phyloP scores from a whole-genome alignment of 2,888 invertebrate genomes.

The Marasmarcha lunaedactyla region DNA sequence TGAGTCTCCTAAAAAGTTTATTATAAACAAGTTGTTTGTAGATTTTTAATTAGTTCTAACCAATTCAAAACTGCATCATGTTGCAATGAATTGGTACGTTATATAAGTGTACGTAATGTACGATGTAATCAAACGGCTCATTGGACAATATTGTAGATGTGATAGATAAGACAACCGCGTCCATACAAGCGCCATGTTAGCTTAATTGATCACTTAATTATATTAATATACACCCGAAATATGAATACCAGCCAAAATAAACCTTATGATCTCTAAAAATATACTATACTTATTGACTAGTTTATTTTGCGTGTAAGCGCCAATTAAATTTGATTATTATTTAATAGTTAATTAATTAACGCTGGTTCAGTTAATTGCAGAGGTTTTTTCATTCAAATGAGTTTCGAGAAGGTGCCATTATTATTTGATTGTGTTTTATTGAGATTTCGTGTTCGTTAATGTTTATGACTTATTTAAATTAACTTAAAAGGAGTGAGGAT shows the following conservation, averaged over 20 bases:
- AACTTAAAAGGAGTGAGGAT: conserved; percentile 37
- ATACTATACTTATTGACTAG: conserved; percentile 30
- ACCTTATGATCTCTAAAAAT: too few relatives aligned
- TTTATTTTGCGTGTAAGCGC: conserved; percentile 26
- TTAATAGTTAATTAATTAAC: conserved; percentile 65
- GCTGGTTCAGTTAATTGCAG: conserved; percentile 54
- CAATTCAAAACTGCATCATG: too few relatives aligned
- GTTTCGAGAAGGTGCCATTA: conserved; percentile 38
- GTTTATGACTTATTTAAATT: conserved; percentile 59
- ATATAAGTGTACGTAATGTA: too few relatives aligned
- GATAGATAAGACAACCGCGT: conserved; percentile 37
- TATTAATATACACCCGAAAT: conserved; percentile 11
- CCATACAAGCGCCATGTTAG: conserved; percentile 43
- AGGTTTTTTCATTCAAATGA: too few relatives aligned
- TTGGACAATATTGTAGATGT: conserved; percentile 37
- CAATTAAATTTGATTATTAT: conserved; percentile 60
- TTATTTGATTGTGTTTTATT: conserved; percentile 62
- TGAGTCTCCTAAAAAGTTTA: too few relatives aligned
- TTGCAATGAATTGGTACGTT: too few relatives aligned
- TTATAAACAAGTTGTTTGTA: too few relatives aligned
- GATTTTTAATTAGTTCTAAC: too few relatives aligned
- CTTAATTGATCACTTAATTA: conserved; percentile 67
- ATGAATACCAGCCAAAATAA: too few relatives aligned
- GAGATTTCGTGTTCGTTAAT: conserved; percentile 58
- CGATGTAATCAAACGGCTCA: background rate